Evolutionary conservation across 1,140 invertebrate species (phyloP).

Genomic region (Caenorhabditis inopinata): DNA sequence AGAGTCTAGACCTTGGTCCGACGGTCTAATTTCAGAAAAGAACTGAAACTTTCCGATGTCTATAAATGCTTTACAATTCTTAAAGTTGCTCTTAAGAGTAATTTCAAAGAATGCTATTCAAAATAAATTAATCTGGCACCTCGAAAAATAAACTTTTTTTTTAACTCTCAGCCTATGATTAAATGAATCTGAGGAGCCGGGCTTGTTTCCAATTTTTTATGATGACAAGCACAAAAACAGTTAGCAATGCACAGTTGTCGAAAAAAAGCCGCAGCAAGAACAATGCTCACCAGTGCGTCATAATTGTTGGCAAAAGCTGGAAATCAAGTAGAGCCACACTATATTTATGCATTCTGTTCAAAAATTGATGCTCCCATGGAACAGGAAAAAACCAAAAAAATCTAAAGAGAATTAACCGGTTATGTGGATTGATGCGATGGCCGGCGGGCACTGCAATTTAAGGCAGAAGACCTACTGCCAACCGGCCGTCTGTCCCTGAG

Average conservation of each 20-base stretch:
- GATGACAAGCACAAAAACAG: background rate
- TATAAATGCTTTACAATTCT: background rate
- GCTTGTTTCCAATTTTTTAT: background rate
- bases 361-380: background rate
- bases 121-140: no score
- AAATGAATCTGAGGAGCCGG: background rate
- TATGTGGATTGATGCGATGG: constrained; percentile 5
- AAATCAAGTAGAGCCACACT: no score
- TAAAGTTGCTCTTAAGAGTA: no score
- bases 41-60: background rate
- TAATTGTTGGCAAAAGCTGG: no score
- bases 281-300: background rate
- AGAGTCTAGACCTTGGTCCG: no score
- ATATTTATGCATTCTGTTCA: no score
- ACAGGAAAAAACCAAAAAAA: background rate
- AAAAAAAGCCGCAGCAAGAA: background rate
- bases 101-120: no score
- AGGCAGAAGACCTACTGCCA: background rate
- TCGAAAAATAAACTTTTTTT: no score
- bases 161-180: no score
- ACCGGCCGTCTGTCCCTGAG: background rate
- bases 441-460: constrained; percentile 31
- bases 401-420: background rate
- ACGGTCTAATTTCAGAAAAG: no score
- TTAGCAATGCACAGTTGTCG: constrained; percentile 3